These are phyloP conservation scores for Parelbella ahira DNA, from an alignment of 2,888 invertebrate species.

Conservation along the genomic window DNA sequence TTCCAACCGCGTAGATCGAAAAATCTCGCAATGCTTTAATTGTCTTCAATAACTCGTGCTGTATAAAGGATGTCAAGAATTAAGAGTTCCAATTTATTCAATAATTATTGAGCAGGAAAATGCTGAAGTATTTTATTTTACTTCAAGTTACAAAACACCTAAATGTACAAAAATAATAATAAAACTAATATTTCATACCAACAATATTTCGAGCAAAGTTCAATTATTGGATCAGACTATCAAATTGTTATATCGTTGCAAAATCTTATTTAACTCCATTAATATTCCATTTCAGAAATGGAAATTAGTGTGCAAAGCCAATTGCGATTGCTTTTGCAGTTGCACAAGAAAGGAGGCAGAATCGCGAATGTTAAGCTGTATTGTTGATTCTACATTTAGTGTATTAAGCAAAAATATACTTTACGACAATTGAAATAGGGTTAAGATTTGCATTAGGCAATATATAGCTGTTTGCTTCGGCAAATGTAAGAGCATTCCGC, in stretches of 20 bases:
- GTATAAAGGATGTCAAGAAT: no score
- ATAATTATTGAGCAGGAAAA: no score
- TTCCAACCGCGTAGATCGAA: no score
- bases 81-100: no score
- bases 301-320: constrained; percentile 24
- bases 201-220: no score
- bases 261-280: constrained; percentile 21
- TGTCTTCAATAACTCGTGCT: no score
- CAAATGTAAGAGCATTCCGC: constrained; percentile 21
- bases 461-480: constrained; percentile 8
- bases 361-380: constrained; percentile 24
- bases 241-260: constrained; percentile 13
- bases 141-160: no score
- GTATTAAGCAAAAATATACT: background rate
- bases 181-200: no score
- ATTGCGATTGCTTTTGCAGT: constrained; percentile 19
- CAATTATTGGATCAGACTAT: no score
- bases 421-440: constrained; percentile 1
- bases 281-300: constrained; percentile 24
- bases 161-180: no score
- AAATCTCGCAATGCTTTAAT: no score
- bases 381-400: constrained; percentile 16
- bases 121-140: no score
- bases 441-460: background rate
- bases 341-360: constrained; percentile 20